phyloP scores from a whole-genome alignment of 2,797 vertebrate species.

The Sebastes kiyomatsui region DNA sequence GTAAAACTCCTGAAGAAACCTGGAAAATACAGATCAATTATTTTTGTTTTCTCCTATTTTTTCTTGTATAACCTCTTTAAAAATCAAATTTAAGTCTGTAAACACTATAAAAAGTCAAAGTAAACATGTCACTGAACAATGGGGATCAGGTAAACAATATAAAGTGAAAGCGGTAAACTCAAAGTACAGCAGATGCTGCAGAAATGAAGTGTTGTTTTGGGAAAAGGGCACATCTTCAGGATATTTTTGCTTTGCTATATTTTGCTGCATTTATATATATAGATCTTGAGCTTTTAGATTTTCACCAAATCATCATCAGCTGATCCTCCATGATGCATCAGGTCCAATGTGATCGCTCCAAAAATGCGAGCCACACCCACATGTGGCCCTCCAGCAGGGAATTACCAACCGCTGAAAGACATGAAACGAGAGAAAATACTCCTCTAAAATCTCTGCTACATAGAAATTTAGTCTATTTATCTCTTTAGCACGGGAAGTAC shows the following conservation, averaged over 20 bases:
- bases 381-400: slow-evolving; percentile 45
- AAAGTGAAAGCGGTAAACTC: neutral
- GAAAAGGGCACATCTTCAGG: neutral
- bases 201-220: neutral
- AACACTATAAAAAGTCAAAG: neutral
- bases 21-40: neutral
- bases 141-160: neutral
- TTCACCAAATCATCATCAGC: slow-evolving; percentile 43
- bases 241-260: neutral
- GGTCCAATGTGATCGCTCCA: slow-evolving; percentile 16
- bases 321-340: slow-evolving; percentile 12
- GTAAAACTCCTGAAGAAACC: neutral
- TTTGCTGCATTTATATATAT: slow-evolving; percentile 14
- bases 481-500: slow-evolving; percentile 60
- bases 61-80: neutral
- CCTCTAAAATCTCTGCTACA: slow-evolving; percentile 57
- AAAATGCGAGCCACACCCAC: slow-evolving; percentile 51
- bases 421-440: slow-evolving; percentile 62
- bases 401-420: slow-evolving; percentile 57
- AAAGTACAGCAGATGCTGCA: neutral
- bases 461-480: slow-evolving; percentile 70
- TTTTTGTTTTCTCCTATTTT: neutral
- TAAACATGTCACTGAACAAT: neutral
- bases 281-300: slow-evolving; percentile 22
- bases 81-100: neutral